Conservation (phyloP, 2,797 vertebrate species). For the Anabacerthia variegaticeps region DNA sequence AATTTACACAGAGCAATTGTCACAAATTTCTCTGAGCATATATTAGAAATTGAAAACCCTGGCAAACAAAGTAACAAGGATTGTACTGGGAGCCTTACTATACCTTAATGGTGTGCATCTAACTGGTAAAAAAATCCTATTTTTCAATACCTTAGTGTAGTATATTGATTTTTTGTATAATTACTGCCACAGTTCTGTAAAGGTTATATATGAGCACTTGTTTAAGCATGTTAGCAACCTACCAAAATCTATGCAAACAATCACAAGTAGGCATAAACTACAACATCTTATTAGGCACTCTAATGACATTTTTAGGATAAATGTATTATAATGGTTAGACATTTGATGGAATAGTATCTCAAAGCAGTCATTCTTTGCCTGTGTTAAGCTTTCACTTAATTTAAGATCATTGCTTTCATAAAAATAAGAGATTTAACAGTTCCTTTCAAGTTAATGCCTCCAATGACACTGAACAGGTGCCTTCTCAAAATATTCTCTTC, state of each 20-base stretch:
- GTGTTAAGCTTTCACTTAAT: conserved; percentile 15
- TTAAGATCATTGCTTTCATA: conserved; percentile 1
- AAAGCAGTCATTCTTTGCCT: neutral
- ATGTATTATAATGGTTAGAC: neutral
- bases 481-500: neutral
- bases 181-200: neutral
- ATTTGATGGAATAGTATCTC: neutral
- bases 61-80: neutral
- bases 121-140: neutral
- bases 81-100: neutral
- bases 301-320: conserved; percentile 11
- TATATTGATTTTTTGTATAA: neutral
- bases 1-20: neutral
- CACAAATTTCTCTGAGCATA: neutral
- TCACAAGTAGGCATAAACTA: neutral
- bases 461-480: neutral
- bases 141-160: neutral
- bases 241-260: conserved; percentile 19
- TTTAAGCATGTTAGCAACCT: neutral
- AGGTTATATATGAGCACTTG: neutral
- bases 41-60: neutral
- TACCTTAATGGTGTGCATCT: neutral
- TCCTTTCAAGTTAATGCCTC: neutral
- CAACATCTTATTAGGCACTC: neutral
- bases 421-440: neutral